Base-by-base conservation (phyloP, 2,797 vertebrate genomes). In the Tragelaphus oryx region DNA sequence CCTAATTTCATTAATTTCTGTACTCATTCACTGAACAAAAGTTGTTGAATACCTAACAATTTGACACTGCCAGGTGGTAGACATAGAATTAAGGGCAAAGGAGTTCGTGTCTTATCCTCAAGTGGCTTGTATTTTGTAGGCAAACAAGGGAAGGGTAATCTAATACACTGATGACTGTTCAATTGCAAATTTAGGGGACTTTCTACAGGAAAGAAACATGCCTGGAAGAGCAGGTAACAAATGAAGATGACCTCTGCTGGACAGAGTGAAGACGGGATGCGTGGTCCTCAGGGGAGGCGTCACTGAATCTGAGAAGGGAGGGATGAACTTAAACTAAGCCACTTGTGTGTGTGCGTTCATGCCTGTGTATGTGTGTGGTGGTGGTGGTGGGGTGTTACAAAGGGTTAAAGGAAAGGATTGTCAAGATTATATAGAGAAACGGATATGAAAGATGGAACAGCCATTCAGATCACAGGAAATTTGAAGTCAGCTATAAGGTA, bases 271-370 rank as follows among this genome's bases (percentile, higher is more conserved):
- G 37, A 28, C 1, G 4, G 26, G n/a, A 6, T 5, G 37, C 24
- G 65, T 74, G 52, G 41, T 74, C 37, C 41, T 87, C 17, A n/a
- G 28, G 17, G 24, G 13, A 68, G 37, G 5, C 4, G 0, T 75
- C 10, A 3, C 20, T 22, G 11, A 59, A 81, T 44, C 24, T 30
- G 89, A 81, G 8, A 78, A 16, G 5, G 91, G 85, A 22, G 20
- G 17, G 85, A 44, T 2, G 4, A 44, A 22, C 26, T 26, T 54
- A 71, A 50, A 30, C 46, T 48, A 50, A 78, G 46, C 3, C 28
- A 48, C 16, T 0, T 30, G 46, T 30, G 9, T 78, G 46, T 50
- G 16, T 48, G 16, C 0, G 0, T 76, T 48, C 16, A 0, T 12
- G 17, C 18, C 0, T 62, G 33, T 22, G 11, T 37, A 33, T n/a